phyloP scores from a whole-genome alignment of 2,113 vertebrate genomes.

The Ciconia maguari region DNA sequence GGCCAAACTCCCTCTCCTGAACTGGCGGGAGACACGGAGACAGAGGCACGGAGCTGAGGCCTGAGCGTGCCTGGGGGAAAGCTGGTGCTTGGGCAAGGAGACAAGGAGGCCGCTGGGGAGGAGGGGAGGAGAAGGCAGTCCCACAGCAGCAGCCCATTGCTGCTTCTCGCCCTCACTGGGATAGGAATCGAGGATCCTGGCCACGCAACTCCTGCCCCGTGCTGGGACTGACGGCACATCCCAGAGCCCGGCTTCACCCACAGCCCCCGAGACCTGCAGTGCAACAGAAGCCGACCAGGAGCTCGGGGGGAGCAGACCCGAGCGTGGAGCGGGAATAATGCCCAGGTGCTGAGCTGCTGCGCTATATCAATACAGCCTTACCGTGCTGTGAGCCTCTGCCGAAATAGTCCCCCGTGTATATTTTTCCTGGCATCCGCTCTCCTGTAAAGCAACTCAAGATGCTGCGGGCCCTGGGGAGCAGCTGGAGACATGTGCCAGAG shows the following conservation, averaged over 20 bases:
- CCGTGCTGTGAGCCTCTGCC: not conserved
- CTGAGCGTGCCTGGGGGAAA: fast-evolving
- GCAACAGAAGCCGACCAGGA: not conserved
- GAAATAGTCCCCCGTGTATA: not conserved
- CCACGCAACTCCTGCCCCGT: not conserved
- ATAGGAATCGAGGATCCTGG: not conserved
- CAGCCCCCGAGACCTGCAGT: too few species aligned
- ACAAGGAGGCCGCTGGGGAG: not conserved
- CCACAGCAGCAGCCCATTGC: not conserved
- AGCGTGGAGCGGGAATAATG: fast-evolving
- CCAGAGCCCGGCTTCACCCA: not conserved
- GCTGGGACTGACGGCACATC: not conserved
- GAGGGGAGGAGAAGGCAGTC: not conserved
- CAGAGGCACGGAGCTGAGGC: not conserved
- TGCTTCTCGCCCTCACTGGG: not conserved
- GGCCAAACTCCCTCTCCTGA: not conserved
- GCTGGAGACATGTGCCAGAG: not conserved
- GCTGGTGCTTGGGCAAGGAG: not conserved
- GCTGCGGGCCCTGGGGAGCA: not conserved
- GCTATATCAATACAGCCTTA: not conserved
- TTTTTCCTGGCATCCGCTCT: not conserved
- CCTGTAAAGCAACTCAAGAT: not conserved
- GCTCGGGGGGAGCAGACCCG: not conserved
- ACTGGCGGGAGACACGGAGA: not conserved
- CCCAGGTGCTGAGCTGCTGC: not conserved